Base-by-base conservation (phyloP, 2,797 vertebrate genomes). In the Hozukius guyotensis region DNA sequence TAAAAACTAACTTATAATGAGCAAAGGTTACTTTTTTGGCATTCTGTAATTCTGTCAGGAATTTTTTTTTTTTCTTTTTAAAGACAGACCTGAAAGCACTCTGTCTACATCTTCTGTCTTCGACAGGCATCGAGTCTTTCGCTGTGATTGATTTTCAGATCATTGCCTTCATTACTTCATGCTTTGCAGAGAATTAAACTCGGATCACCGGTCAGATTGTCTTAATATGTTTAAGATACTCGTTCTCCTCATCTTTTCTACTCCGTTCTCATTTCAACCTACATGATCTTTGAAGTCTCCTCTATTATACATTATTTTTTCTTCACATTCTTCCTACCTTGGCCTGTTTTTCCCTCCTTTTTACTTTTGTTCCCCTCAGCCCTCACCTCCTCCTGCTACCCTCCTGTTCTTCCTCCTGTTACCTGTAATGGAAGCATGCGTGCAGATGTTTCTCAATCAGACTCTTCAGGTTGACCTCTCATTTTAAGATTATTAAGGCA, bases 131-230 rank as follows among this genome's bases (percentile, higher is more conserved):
- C 62, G n/a, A 34, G 65, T 69, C 59, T 69, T 78, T 86, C 56
- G 36, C 60, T 32, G 25, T 68, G 46, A 88, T 72, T 80, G 87
- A 80, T 87, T 85, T 84, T 81, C 70, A 78, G 66, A 75, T 84
- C 77, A 87, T 85, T 77, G 53, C 64, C 64, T 77, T 82, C 81
- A 84, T 83, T 81, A 75, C 77, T 42, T 57, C 34, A 64, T 72
- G 66, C 66, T 81, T 88, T 82, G 56, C 56, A 42, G 60, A 31
- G 52, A 74, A 24, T 24, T 63, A 63, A 65, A 64, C 31, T 4
- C 1, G 25, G 8, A 38, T 70, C 20, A 2, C 42, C 29, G 67
- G 4, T 70, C 16, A 32, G 22, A 75, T 31, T 3, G 6, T 49
- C 55, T 56, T 72, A 24, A 24, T 69, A 68, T 53, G 49, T 83